Conservation (phyloP, 2,888 invertebrate species). For the Autographa gamma region DNA sequence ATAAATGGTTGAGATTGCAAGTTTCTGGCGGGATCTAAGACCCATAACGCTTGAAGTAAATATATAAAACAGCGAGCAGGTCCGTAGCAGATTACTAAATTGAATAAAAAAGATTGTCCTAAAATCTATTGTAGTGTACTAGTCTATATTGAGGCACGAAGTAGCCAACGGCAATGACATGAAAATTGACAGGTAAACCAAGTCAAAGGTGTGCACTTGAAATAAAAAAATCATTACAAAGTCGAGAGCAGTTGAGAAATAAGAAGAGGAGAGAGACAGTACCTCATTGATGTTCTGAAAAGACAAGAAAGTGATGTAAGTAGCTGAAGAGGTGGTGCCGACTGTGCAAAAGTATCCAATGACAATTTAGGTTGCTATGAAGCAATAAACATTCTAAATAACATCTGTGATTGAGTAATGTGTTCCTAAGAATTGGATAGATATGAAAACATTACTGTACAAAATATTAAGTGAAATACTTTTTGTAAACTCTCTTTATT, state of each 20-base stretch:
- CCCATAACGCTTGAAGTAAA: slow-evolving; percentile 44
- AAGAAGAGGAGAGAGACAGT: slow-evolving; percentile 84
- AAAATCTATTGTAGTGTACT: slow-evolving; percentile 63
- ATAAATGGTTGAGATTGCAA: slow-evolving; percentile 36
- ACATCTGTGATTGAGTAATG: slow-evolving; percentile 52
- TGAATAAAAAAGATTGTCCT: slow-evolving; percentile 52
- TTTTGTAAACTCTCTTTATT: slow-evolving; percentile 61
- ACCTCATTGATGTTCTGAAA: slow-evolving; percentile 90
- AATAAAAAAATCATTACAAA: slow-evolving; percentile 74
- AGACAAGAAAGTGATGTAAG: slow-evolving; percentile 88
- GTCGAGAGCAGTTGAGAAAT: slow-evolving; percentile 75
- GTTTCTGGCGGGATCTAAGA: slow-evolving; percentile 46
- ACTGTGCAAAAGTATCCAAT: slow-evolving; percentile 69
- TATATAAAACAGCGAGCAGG: slow-evolving; percentile 51
- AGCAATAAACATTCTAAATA: slow-evolving; percentile 54
- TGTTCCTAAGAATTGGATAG: slow-evolving; percentile 51
- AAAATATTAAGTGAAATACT: slow-evolving; percentile 56
- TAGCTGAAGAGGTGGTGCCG: slow-evolving; percentile 76
- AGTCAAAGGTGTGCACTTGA: slow-evolving; percentile 73
- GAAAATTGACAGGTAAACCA: slow-evolving; percentile 60
- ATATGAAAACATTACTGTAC: slow-evolving; percentile 47
- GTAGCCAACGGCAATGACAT: slow-evolving; percentile 63
- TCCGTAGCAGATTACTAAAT: slow-evolving; percentile 56
- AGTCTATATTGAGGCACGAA: slow-evolving; percentile 61
- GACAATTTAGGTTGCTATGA: slow-evolving; percentile 56